Evolutionary conservation across 2,888 invertebrate species (phyloP).

Genomic region (Catocala nupta): DNA sequence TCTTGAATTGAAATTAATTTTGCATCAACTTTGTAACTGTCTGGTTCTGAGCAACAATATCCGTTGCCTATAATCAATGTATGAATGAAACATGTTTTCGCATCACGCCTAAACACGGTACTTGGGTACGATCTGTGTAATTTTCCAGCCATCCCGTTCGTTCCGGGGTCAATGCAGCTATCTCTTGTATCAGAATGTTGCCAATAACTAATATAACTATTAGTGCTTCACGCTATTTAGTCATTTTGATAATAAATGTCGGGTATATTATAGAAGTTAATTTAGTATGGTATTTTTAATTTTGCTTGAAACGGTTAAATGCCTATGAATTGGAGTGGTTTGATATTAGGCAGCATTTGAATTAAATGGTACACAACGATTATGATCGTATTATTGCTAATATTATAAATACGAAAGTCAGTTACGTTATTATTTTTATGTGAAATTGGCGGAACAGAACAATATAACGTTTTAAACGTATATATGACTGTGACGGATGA

Average conservation of each 20-base stretch:
- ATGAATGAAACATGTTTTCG: slow-evolving; percentile 40
- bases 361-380: too few species aligned
- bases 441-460: too few species aligned
- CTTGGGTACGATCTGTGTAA: slow-evolving; percentile 32
- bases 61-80: slow-evolving; percentile 31
- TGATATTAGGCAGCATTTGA: too few species aligned
- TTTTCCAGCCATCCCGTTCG: slow-evolving; percentile 17
- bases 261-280: background rate
- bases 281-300: background rate
- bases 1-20: too few species aligned
- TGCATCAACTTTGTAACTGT: too few species aligned
- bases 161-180: slow-evolving; percentile 39
- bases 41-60: background rate
- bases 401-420: too few species aligned
- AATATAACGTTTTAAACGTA: too few species aligned
- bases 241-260: slow-evolving; percentile 8
- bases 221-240: slow-evolving; percentile 28
- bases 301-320: background rate
- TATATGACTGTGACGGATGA: too few species aligned
- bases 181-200: slow-evolving; percentile 24
- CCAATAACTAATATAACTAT: slow-evolving; percentile 26
- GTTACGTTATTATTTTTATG: too few species aligned
- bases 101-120: slow-evolving; percentile 41
- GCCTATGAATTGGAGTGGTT: too few species aligned
- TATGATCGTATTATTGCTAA: too few species aligned